Evolutionary conservation across 2,888 invertebrate species (phyloP), one percentile per base, ranked within the genome.

Genomic region (Melinopterus prodromus): DNA sequence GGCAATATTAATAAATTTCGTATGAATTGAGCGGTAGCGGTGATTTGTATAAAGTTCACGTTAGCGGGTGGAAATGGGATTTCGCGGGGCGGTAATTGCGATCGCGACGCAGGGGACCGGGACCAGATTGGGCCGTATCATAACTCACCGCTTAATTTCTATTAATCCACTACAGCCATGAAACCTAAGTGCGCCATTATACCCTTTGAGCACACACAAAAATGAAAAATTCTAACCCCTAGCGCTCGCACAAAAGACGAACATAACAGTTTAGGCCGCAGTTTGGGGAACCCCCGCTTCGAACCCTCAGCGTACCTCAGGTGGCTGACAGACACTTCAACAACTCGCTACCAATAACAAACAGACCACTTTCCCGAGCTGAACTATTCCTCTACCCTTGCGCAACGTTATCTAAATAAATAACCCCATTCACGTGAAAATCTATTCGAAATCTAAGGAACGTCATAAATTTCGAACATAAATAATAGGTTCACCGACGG

Each of bases 11-110:
- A 84, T 84, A 83, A 84, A 83, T 84, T 83, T 80, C 80, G 79
- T 26, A 15, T 26, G 16, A 70, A 36, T 16, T n/a, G 70, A 77
- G 76, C 79, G 79, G 79, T 85, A 81, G 82, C 83, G 78, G 83
- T 85, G 85, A 85, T 86, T 86, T 86, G 86, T 86, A 86, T 86
- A 86, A 87, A 86, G 85, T 85, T 86, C 84, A 85, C 86, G 85
- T 86, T 86, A 86, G 86, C 83, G 85, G 84, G 84, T 82, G 84
- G 84, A 84, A 86, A 86, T 86, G 86, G 85, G 84, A 82, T 81
- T 82, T 84, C 81, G 77, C 75, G 77, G 82, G 35, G 71, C 79
- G 82, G 82, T 85, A 85, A 87, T 86, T 85, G 82, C 81, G 81
- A 79, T 35, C 78, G 78, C 77, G 37, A 74, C 37, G 74, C n/a